Conservation (phyloP, 2,888 invertebrate genomes). For the Nomada flava region DNA sequence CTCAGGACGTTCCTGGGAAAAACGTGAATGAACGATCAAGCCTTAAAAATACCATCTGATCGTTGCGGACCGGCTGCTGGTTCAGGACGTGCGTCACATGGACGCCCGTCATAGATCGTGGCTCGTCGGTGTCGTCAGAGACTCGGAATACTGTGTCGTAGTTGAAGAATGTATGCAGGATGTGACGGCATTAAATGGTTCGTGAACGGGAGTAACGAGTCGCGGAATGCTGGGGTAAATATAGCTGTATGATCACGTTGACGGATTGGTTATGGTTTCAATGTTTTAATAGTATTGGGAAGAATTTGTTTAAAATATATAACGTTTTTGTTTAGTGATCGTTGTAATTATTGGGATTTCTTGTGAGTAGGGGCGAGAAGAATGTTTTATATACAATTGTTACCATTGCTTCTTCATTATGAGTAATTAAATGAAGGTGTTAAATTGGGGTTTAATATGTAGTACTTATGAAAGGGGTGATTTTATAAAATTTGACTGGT, state of each 20-base stretch:
- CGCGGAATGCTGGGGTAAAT: constrained; percentile 41
- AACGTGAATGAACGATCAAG: constrained; percentile 73
- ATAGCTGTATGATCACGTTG: constrained; percentile 16
- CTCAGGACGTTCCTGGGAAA: constrained; percentile 68
- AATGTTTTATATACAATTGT: too few relatives aligned
- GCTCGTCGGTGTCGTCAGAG: constrained; percentile 60
- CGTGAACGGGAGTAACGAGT: not conserved
- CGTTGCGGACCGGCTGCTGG: constrained; percentile 4
- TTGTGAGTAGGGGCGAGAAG: too few relatives aligned
- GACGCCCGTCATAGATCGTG: constrained; percentile 30
- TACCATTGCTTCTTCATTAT: too few relatives aligned
- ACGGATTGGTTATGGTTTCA: constrained; percentile 12
- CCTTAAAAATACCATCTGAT: constrained; percentile 66
- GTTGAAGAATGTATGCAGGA: not conserved
- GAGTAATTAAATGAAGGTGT: too few relatives aligned
- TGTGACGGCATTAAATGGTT: constrained; percentile 17
- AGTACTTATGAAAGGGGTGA: too few relatives aligned
- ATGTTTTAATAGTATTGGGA: too few relatives aligned
- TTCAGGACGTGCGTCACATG: constrained; percentile 60
- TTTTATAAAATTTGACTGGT: too few relatives aligned
- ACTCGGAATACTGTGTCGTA: constrained; percentile 57
- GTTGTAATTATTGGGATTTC: too few relatives aligned
- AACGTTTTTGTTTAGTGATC: too few relatives aligned
- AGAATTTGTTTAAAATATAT: too few relatives aligned
- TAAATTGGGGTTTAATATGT: too few relatives aligned